A percentile compares a stretch with the other conserved stretches of the same genome.
Conservation (phyloP, 2,113 vertebrate species). For the Conger conger region DNA sequence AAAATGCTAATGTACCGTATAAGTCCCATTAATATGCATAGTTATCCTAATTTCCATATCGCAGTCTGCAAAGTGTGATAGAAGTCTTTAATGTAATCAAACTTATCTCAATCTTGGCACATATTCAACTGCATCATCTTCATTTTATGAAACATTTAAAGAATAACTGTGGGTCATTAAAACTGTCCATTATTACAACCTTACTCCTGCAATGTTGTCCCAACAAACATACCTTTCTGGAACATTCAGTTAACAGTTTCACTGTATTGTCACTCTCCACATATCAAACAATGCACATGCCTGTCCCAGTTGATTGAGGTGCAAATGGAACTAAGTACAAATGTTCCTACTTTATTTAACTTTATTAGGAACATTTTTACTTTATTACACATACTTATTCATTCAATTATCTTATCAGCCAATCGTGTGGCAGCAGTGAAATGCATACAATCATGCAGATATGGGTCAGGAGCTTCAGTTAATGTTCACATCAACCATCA, state of each 20-base stretch:
- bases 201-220: not conserved
- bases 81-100: not conserved
- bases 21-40: not conserved
- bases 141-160: not conserved
- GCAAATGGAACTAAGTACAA: no score
- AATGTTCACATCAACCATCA: no score
- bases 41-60: not conserved
- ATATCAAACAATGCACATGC: not conserved
- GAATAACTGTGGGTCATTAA: not conserved
- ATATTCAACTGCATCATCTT: not conserved
- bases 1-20: not conserved
- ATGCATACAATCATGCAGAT: no score
- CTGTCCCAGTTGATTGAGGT: not conserved
- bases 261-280: not conserved
- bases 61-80: not conserved
- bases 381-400: no score
- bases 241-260: not conserved
- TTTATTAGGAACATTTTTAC: no score
- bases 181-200: constrained; percentile 18
- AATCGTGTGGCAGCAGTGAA: no score
- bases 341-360: no score
- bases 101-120: not conserved
- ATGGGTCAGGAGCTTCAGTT: no score
- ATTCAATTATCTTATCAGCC: no score
- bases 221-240: not conserved